phyloP scores from a whole-genome alignment of 2,888 invertebrate genomes.

The Mythimna ferrago region DNA sequence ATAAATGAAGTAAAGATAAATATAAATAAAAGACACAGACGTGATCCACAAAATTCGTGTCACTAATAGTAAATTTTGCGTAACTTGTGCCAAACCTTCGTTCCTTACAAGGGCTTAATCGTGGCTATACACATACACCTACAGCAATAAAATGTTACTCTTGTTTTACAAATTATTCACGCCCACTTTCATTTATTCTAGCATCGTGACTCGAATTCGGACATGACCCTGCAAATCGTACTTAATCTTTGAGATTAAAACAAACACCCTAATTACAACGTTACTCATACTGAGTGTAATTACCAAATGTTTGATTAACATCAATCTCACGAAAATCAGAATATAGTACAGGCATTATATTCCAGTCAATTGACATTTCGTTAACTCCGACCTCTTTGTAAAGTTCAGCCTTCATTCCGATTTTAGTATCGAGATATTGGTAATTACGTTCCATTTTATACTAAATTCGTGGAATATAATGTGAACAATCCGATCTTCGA shows the following conservation, averaged over 20 bases:
- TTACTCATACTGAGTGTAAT: constrained; percentile 48
- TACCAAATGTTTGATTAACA: constrained; percentile 59
- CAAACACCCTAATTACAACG: constrained; percentile 53
- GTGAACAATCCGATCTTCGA: constrained; percentile 49
- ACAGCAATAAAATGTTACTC: constrained; percentile 21
- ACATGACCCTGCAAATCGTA: constrained; percentile 46
- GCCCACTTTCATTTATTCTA: constrained; percentile 54
- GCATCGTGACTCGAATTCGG: constrained; percentile 57
- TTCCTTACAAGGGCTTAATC: constrained; percentile 41
- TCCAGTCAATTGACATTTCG: constrained; percentile 69
- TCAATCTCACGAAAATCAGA: constrained; percentile 67
- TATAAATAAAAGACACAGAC: constrained; percentile 8
- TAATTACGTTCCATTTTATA: constrained; percentile 73
- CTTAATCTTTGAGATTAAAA: constrained; percentile 56
- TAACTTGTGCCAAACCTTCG: constrained; percentile 33
- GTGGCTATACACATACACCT: constrained; percentile 20
- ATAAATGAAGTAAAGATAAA: constrained; percentile 1
- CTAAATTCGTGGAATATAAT: constrained; percentile 71
- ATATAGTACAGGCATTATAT: constrained; percentile 59
- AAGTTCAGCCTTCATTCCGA: constrained; percentile 72
- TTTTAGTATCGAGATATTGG: constrained; percentile 68
- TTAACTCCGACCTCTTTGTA: constrained; percentile 70
- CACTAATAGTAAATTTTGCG: constrained; percentile 14
- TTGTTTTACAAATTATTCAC: constrained; percentile 36
- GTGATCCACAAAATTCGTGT: constrained; percentile 19